Evolutionary conservation across 30 jellyfish, hydroid and myxozoan species (phyloP).

Genomic region (Morbakka virulenta): DNA sequence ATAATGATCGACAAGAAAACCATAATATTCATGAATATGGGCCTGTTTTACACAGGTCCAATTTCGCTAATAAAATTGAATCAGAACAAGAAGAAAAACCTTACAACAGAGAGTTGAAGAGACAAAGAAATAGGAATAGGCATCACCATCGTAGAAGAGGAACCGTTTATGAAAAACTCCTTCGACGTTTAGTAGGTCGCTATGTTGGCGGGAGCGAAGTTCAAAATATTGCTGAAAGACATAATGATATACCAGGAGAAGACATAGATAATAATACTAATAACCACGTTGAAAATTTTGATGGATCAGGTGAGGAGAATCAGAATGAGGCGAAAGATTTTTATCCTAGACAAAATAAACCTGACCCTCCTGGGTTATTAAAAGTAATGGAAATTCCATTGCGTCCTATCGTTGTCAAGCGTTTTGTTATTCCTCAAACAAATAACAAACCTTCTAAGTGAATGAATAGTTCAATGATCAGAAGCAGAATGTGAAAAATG

Average conservation of each 20-base stretch:
- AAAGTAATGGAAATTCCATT: neutral
- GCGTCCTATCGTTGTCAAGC: neutral
- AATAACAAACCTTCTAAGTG: too few species aligned
- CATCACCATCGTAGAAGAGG: neutral
- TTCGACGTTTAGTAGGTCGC: neutral
- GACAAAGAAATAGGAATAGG: neutral
- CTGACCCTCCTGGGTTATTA: neutral
- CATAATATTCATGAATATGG: constrained; percentile 61
- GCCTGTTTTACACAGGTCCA: neutral
- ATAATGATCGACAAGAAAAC: constrained; percentile 72
- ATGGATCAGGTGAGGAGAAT: neutral
- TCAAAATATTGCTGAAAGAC: neutral
- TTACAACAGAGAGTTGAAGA: neutral
- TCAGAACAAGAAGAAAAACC: neutral
- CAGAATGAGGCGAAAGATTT: too few species aligned
- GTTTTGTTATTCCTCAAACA: neutral
- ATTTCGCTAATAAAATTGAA: neutral
- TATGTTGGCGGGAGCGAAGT: neutral
- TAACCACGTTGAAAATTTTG: neutral
- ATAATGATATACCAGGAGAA: neutral
- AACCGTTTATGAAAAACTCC: neutral
- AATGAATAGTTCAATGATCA: too few species aligned
- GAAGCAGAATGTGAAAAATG: too few species aligned
- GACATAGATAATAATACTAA: neutral
- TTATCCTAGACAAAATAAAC: too few species aligned